Evolutionary conservation across 2,113 vertebrate genomes (phyloP), one percentile per base, ranked within the genome.

Genomic region (Himantopus leucocephalus): DNA sequence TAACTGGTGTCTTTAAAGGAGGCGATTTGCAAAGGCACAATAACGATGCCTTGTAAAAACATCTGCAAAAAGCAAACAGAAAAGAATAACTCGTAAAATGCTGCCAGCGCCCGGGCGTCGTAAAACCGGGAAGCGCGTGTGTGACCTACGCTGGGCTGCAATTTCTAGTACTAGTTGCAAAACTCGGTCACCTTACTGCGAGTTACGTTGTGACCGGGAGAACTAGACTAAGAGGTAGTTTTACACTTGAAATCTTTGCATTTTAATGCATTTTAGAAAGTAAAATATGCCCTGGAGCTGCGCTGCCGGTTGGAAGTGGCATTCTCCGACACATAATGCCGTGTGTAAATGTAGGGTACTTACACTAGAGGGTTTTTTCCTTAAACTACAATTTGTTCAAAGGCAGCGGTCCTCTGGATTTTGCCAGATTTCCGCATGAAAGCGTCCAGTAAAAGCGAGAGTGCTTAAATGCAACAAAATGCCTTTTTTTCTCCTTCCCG

Each of bases 61-160:
- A 34, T 3, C 55, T 50, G 72, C 30, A 8, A 29, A 37, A 50
- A 78, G 12, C 3, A 55, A 72, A 55, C 70, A 78, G 32, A 63
- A 66, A 76, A 66, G 24, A 72, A 32, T 41, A 35, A 62, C 43
- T 64, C 2, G 0, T 30, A n/a, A 67, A 35, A 8, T 6, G 12
- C 7, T 20, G 48, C 41, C 27, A 16, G 55, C 0, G 0, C 47
- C 58, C 2, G 1, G 56, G 37, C 8, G 2, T 4, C 14, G 35
- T 15, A 3, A 37, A 24, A 63, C 39, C 0, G 34, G 84, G 84
- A 60, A 79, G 64, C 4, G 20, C 15, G 13, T 22, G 35, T 9
- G 41, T 35, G 30, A 86, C 72, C 76, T 59, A 0, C 14, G 0
- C 19, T 22, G 39, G 45, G 14, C 64, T 74, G 79, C 39, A 84